Evolutionary conservation across 2,888 invertebrate species (phyloP).

Genomic region (Marronus borbonicus): DNA sequence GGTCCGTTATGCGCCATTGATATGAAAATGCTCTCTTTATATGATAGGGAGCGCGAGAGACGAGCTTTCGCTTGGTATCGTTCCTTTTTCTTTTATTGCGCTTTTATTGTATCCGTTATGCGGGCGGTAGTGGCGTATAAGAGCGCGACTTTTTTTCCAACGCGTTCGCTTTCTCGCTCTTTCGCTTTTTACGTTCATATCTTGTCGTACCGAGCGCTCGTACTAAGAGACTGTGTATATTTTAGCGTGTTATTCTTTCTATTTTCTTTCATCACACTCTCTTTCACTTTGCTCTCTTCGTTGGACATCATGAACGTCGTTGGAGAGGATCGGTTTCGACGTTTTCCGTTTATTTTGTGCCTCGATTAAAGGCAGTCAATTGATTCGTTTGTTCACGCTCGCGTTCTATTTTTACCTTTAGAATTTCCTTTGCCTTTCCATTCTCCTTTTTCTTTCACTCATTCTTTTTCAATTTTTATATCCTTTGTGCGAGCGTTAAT

Average conservation of each 20-base stretch:
- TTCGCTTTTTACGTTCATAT: background rate
- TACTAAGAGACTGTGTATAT: background rate
- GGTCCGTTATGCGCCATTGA: slow-evolving; percentile 64
- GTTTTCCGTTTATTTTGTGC: slow-evolving; percentile 21
- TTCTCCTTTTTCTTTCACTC: background rate
- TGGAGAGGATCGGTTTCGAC: slow-evolving; percentile 23
- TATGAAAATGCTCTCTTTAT: slow-evolving; percentile 62
- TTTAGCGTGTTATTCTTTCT: slow-evolving; percentile 48
- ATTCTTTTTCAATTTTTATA: background rate
- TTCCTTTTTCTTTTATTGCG: slow-evolving; percentile 52
- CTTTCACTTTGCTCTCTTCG: slow-evolving; percentile 27
- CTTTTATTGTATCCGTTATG: slow-evolving; percentile 48
- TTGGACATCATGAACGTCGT: slow-evolving; percentile 7
- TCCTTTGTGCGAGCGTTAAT: background rate
- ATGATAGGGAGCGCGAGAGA: slow-evolving; percentile 37
- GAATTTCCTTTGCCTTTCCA: slow-evolving; percentile 21
- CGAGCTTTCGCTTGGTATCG: slow-evolving; percentile 50
- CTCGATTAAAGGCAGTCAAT: slow-evolving; percentile 33
- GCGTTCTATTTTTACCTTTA: slow-evolving; percentile 36
- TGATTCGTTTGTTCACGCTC: slow-evolving; percentile 35
- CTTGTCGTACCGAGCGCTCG: slow-evolving; percentile 9
- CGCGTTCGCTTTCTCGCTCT: background rate
- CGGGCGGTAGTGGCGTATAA: slow-evolving; percentile 22
- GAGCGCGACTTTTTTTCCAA: slow-evolving; percentile 18
- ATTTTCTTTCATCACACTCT: slow-evolving; percentile 41